Percentiles rank a stretch among this genome's conserved stretches.
Conservation (phyloP, 2,888 invertebrate species). For the Lymantria dispar region DNA sequence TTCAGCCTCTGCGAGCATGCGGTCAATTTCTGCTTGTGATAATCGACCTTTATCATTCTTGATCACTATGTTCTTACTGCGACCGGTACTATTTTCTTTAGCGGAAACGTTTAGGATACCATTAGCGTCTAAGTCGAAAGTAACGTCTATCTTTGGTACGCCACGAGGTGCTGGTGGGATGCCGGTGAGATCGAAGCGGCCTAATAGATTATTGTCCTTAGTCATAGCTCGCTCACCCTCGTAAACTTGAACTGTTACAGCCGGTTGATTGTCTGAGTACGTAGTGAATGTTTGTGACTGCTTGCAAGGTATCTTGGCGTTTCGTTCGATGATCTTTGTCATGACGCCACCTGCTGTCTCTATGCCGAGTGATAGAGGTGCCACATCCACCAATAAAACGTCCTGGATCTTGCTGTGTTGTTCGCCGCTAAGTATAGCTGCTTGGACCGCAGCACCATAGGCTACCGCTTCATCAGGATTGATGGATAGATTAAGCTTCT, state of each 20-base stretch:
- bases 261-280: constrained; percentile 91
- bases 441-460: constrained; percentile 89
- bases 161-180: constrained; percentile 88
- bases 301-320: constrained; percentile 87
- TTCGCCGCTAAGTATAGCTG: constrained; percentile 87
- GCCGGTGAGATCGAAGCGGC: constrained; percentile 85
- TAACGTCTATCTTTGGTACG: constrained; percentile 86
- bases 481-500: constrained; percentile 76
- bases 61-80: constrained; percentile 89
- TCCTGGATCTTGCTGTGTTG: constrained; percentile 89
- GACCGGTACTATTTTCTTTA: constrained; percentile 85
- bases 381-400: constrained; percentile 81
- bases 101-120: constrained; percentile 93
- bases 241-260: constrained; percentile 87
- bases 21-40: constrained; percentile 91
- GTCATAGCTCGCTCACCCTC: constrained; percentile 82
- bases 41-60: constrained; percentile 92
- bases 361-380: constrained; percentile 86
- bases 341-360: constrained; percentile 93
- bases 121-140: constrained; percentile 90
- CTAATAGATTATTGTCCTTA: constrained; percentile 85
- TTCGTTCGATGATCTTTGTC: constrained; percentile 89
- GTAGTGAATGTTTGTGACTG: constrained; percentile 90
- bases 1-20: constrained; percentile 90
- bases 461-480: constrained; percentile 93